Percentiles rank a stretch among this genome's conserved stretches.
Evolutionary conservation across 2,888 invertebrate species (phyloP).

Genomic region (Pinctada fucata): DNA sequence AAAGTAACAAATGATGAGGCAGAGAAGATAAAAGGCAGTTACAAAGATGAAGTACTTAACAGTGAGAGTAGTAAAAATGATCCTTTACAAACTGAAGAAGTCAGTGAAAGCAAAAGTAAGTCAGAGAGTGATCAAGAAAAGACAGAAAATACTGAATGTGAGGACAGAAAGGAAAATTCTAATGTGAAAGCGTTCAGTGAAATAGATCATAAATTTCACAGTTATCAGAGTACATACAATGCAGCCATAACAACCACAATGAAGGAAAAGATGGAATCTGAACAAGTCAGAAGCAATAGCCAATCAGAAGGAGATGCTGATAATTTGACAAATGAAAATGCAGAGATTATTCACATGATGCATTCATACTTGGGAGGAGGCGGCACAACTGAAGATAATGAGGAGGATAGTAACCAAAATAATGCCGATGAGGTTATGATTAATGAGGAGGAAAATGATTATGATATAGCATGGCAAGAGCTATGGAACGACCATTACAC

Average conservation of each 20-base stretch:
- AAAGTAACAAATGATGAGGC: not conserved
- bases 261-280: slow-evolving; percentile 34
- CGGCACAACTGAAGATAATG: not conserved
- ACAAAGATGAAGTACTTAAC: not conserved
- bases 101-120: not conserved
- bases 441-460: slow-evolving; percentile 16
- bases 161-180: not conserved
- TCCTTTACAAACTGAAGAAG: slow-evolving; percentile 24
- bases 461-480: slow-evolving; percentile 61
- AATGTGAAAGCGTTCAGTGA: not conserved
- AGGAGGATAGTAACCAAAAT: slow-evolving; percentile 11
- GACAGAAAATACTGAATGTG: not conserved
- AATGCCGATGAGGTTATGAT: slow-evolving; percentile 17
- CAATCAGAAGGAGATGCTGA: slow-evolving; percentile 41
- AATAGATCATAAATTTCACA: slow-evolving; percentile 1
- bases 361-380: slow-evolving; percentile 54
- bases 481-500: slow-evolving; percentile 72
- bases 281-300: slow-evolving; percentile 19
- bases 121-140: not conserved
- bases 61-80: slow-evolving; percentile 10
- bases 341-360: slow-evolving; percentile 61
- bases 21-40: not conserved
- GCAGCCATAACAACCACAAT: slow-evolving; percentile 43
- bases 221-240: slow-evolving; percentile 41
- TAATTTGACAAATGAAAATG: slow-evolving; percentile 51